Percentiles rank a stretch among this genome's conserved stretches.
Conservation (phyloP, 1,140 invertebrate genomes). For the Sinella curviseta region DNA sequence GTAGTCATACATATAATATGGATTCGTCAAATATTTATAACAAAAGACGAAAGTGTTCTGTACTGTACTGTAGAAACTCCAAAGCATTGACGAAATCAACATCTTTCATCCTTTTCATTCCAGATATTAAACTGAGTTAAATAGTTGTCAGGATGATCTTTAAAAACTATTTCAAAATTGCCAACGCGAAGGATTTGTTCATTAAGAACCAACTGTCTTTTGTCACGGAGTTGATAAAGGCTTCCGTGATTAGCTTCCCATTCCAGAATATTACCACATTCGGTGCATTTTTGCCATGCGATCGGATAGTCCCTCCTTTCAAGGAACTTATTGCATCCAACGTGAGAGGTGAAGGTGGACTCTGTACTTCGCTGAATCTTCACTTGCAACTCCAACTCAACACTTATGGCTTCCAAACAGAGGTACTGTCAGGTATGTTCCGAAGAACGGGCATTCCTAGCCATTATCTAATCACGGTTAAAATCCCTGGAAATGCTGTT, state of each 20-base stretch:
- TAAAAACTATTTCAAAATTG: conserved; percentile 26
- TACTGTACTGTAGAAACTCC: no score
- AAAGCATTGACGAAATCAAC: no score
- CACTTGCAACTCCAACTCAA: conserved; percentile 25
- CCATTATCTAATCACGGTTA: conserved; percentile 20
- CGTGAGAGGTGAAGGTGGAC: conserved; percentile 4
- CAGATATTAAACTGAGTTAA: no score
- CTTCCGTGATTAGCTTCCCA: conserved; percentile 30
- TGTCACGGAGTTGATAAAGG: conserved; percentile 35
- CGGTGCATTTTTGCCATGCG: not conserved
- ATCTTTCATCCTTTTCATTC: no score
- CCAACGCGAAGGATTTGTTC: conserved; percentile 33
- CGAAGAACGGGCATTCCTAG: conserved; percentile 34
- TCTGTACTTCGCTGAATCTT: conserved; percentile 37
- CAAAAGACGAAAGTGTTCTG: no score
- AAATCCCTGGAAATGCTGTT: not conserved
- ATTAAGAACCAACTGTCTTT: conserved; percentile 23
- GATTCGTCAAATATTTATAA: no score
- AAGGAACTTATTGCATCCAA: not conserved
- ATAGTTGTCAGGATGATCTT: conserved; percentile 40
- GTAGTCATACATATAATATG: no score
- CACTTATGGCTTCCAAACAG: conserved; percentile 32
- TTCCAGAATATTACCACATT: conserved; percentile 42
- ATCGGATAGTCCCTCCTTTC: not conserved
- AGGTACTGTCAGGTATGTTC: conserved; percentile 29